Evolutionary conservation across 2,113 vertebrate genomes (phyloP), one percentile per base, ranked within the genome.

Genomic region (Istiophorus platypterus): DNA sequence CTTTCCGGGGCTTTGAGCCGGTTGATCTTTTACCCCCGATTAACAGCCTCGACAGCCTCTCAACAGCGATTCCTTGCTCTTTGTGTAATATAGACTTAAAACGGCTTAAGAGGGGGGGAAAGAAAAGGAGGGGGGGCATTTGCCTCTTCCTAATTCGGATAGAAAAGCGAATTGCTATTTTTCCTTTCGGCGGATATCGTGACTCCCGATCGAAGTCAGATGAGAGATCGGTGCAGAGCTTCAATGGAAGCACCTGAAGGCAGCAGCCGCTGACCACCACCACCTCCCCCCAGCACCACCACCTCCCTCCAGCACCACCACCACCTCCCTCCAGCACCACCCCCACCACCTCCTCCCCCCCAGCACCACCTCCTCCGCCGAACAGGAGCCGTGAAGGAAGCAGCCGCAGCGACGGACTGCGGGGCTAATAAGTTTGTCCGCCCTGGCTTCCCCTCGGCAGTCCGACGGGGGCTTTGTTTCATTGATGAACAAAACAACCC

Each of bases 391-490:
- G 67, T 2, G 66, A 82, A 75, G 90, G 90, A 76, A 72, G 76
- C 63, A 61, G 61, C 57, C 39, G 67, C 61, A 73, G 75, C 76
- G 75, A 59, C 72, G 34, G 51, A 26, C 75, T 68, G 82, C 24
- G 78, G 71, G 72, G 26, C 26, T n/a, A n/a, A n/a, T 64, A 94
- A 93, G 92, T 95, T 94, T 94, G 92, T 93, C 93, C 91, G 24
- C 49, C 59, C 78, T 41, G 85, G 90, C 84, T 91, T 92, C 26
- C 91, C 89, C 64, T 92, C 82, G 45, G 72, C 27, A 82, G 54
- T 85, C 73, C 73, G 9, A 78, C 61, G 27, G 78, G 24, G 20
- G 62, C 80, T 91, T 93, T 92, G 89, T 92, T 87, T 92, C 80
- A 88, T 82, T 84, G 62, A 88, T 76, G 72, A 73, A 74, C n/a